Base-by-base conservation (phyloP, 2,113 vertebrate species). In the Hemibagrus wyckioides region DNA sequence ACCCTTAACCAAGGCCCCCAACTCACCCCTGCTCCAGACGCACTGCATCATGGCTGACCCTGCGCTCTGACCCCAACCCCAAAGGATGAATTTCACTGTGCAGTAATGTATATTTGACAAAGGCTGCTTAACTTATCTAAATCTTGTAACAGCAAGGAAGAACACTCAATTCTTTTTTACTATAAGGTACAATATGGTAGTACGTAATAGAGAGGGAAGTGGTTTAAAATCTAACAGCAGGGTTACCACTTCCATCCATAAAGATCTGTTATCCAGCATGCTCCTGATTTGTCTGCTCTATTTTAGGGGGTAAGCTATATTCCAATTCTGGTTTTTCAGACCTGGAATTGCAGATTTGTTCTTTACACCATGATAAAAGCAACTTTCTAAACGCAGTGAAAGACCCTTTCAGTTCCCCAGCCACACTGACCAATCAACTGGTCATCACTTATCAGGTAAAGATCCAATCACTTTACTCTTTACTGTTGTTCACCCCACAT, bases 391-490 rank as follows among this genome's bases (percentile, higher is more conserved):
- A 83, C 44, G 9, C 25, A 33, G 39, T 63, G 10, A 77, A 36
- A 65, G 6, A 36, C 65, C 30, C 23, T 44, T 85, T 41, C 30
- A 71, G 50, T 86, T n/a, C 52, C 48, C 56, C 50, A 63, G 25
- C 59, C 75, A 84, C 81, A 84, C 4, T 50, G 54, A 71, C 85
- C 87, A 88, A 86, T 88, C 82, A 84, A 33, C 50, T 30, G 54
- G 33, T 30, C 48, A 86, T 82, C 30, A 63, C 81, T 87, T 87
- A 87, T 87, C 83, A 79, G 65, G 25, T 41, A 50, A 54, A 59
- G 88, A 52, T n/a, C 81, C 85, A 86, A 81, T 56, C 76, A 67
- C 36, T 28, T 65, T 17, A 13, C 52, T 71, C 25, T 85, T 52
- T 80, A 54, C 67, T 84, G 76, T 83, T 77, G 50, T 83, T 75